Conservation (phyloP, 2,888 invertebrate genomes). For the Rhopalosiphum nymphaeae region DNA sequence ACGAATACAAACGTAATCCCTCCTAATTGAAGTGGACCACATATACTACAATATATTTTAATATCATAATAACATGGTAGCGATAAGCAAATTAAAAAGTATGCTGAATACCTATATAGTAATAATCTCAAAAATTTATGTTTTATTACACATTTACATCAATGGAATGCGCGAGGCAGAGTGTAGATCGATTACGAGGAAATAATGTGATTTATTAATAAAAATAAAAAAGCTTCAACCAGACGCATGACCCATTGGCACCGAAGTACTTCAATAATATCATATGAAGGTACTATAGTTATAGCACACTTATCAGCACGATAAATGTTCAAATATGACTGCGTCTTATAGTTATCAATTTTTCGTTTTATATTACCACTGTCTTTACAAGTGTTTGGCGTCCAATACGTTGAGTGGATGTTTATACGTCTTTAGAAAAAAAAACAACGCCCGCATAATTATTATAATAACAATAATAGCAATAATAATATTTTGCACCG, state of each 20-base stretch:
- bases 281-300: not conserved
- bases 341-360: slow-evolving; percentile 18
- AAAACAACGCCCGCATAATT: slow-evolving; percentile 39
- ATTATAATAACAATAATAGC: slow-evolving; percentile 21
- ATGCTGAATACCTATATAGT: not conserved
- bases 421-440: slow-evolving; percentile 17
- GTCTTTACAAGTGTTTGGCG: slow-evolving; percentile 17
- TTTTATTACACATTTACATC: not conserved
- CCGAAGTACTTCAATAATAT: not conserved
- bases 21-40: not conserved
- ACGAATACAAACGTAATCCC: not conserved
- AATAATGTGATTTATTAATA: not conserved
- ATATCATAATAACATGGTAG: not conserved
- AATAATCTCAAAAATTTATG: not conserved
- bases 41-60: not conserved
- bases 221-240: not conserved
- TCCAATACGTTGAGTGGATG: slow-evolving; percentile 50
- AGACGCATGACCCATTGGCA: not conserved
- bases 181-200: not conserved
- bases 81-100: not conserved
- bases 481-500: slow-evolving; percentile 18
- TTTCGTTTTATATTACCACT: not conserved
- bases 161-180: not conserved
- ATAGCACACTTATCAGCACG: not conserved
- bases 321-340: slow-evolving; percentile 44